Percentiles rank a stretch among this genome's conserved stretches.
Conservation (phyloP, 2,797 vertebrate species). For the Remorina albescens region DNA sequence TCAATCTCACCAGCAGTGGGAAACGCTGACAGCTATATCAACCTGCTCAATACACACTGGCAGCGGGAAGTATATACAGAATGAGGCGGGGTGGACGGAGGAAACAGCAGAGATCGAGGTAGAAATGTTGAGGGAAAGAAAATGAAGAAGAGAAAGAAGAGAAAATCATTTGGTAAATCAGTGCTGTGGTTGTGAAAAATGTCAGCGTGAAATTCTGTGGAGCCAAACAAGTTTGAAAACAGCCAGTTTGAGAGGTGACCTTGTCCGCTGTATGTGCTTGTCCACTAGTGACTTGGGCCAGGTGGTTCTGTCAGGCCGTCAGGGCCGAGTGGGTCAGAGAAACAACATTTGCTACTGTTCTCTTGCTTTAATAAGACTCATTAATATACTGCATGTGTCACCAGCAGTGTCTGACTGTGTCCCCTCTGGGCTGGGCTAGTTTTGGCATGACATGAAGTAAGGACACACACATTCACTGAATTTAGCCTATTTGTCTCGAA, state of each 20-base stretch:
- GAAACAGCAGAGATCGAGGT: not conserved
- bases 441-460: slow-evolving; percentile 61
- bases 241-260: slow-evolving; percentile 61
- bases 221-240: slow-evolving; percentile 38
- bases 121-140: slow-evolving; percentile 2
- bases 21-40: slow-evolving; percentile 66
- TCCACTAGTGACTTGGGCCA: slow-evolving; percentile 63
- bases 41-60: slow-evolving; percentile 33
- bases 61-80: slow-evolving; percentile 18
- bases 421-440: slow-evolving; percentile 62
- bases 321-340: slow-evolving; percentile 62
- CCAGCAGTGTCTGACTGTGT: slow-evolving; percentile 62
- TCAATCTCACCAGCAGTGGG: slow-evolving; percentile 59
- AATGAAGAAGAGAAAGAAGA: slow-evolving; percentile 1
- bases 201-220: slow-evolving; percentile 8
- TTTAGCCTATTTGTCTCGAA: slow-evolving; percentile 47
- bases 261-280: slow-evolving; percentile 55
- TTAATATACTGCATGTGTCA: slow-evolving; percentile 78
- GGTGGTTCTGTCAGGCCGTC: slow-evolving; percentile 73
- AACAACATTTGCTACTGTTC: slow-evolving; percentile 66
- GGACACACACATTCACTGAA: slow-evolving; percentile 50
- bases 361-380: slow-evolving; percentile 77
- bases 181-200: slow-evolving; percentile 16
- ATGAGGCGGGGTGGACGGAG: slow-evolving; percentile 3
- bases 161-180: slow-evolving; percentile 9